phyloP scores from a whole-genome alignment of 1,140 invertebrate genomes.

The Halesus radiatus region DNA sequence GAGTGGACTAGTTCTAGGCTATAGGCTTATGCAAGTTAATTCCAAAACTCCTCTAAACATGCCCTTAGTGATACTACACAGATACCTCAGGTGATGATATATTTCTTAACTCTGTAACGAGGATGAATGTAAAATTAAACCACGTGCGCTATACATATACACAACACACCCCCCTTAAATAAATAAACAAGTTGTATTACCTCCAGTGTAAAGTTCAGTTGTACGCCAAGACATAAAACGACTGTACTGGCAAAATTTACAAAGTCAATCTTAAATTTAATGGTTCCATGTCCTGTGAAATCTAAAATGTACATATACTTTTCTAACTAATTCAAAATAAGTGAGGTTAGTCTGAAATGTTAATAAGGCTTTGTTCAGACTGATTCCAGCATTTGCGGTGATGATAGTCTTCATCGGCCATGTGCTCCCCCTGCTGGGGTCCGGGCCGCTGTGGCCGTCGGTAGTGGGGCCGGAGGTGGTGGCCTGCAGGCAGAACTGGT shows the following conservation, averaged over 20 bases:
- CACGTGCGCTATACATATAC: neutral
- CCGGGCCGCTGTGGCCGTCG: constrained; percentile 60
- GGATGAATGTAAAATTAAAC: neutral
- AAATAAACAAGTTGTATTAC: too few species aligned
- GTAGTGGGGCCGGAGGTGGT: constrained; percentile 53
- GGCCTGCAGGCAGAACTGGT: constrained; percentile 67
- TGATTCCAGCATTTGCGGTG: constrained; percentile 58
- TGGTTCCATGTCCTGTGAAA: too few species aligned
- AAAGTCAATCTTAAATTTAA: too few species aligned
- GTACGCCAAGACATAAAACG: too few species aligned
- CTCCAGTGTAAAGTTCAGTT: too few species aligned
- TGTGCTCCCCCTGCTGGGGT: constrained; percentile 57
- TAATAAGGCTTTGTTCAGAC: constrained; percentile 44
- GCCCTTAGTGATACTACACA: constrained; percentile 30
- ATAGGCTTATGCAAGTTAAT: constrained; percentile 25
- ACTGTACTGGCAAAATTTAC: too few species aligned
- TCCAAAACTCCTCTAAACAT: constrained; percentile 22
- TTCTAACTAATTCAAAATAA: too few species aligned
- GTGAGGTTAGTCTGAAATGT: too few species aligned
- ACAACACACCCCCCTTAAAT: too few species aligned
- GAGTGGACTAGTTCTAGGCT: constrained; percentile 68
- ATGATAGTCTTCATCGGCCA: constrained; percentile 57
- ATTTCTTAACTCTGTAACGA: too few species aligned
- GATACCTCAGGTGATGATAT: constrained; percentile 46
- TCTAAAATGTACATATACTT: too few species aligned